These are phyloP conservation scores for Indicator indicator DNA, from an alignment of 2,113 vertebrate genomes.

Conservation along the genomic window DNA sequence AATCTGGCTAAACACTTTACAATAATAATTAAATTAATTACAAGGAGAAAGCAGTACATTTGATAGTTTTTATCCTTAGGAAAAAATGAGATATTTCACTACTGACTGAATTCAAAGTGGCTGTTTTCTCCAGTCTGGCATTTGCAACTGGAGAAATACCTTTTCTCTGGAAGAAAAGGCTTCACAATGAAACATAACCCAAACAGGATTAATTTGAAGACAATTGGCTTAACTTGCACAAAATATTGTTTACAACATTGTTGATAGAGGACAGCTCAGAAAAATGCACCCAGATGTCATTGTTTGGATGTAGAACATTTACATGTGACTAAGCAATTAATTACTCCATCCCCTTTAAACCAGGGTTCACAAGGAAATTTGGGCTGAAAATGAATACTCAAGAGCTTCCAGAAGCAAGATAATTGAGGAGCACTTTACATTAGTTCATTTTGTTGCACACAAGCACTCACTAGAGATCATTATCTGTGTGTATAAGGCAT, in stretches of 20 bases:
- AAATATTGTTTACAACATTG: background rate
- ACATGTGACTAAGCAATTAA: background rate
- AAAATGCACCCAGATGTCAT: background rate
- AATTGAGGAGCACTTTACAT: background rate
- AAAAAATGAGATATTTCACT: background rate
- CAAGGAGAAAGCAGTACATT: slow-evolving; percentile 2
- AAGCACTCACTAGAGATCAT: background rate
- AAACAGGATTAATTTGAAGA: slow-evolving; percentile 44
- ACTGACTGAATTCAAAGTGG: background rate
- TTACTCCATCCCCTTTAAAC: background rate
- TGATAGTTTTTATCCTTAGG: background rate
- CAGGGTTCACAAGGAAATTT: background rate
- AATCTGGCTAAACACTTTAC: slow-evolving; percentile 51
- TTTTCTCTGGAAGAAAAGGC: background rate
- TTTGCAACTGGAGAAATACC: background rate
- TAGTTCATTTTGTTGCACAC: background rate
- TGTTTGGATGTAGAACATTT: background rate
- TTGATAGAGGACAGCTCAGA: background rate
- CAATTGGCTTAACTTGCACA: slow-evolving; percentile 4
- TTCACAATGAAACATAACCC: background rate
- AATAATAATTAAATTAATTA: slow-evolving; percentile 47
- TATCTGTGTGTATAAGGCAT: background rate
- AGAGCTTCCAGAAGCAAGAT: background rate
- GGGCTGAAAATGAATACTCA: background rate
- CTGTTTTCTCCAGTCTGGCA: background rate